Percentiles rank a stretch among this genome's conserved stretches.
Evolutionary conservation across 2,888 invertebrate genomes (phyloP).

Genomic region (Drosophila atripex): DNA sequence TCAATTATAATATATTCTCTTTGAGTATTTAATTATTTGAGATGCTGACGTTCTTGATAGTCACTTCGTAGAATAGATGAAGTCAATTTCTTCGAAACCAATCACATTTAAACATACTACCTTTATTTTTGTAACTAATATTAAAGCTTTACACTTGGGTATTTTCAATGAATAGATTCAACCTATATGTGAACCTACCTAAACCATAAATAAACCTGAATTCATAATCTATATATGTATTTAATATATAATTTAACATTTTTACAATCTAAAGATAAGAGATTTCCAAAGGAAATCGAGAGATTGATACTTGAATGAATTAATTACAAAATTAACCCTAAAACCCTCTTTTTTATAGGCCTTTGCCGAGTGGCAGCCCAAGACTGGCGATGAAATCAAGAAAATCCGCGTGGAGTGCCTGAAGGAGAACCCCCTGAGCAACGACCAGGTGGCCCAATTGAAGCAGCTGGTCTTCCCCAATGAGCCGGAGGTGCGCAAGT

Average conservation of each 20-base stretch:
- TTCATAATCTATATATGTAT: too few relatives aligned
- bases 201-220: too few relatives aligned
- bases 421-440: conserved; percentile 63
- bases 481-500: conserved; percentile 76
- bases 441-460: conserved; percentile 65
- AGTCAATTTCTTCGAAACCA: background rate
- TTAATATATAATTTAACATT: too few relatives aligned
- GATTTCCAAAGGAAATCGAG: too few relatives aligned
- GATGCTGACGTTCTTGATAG: background rate
- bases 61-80: background rate
- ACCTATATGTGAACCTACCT: too few relatives aligned
- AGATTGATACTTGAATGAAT: background rate
- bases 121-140: too few relatives aligned
- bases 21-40: background rate
- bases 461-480: conserved; percentile 74
- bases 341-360: conserved; percentile 43
- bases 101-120: too few relatives aligned
- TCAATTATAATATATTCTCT: too few relatives aligned
- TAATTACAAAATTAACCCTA: background rate
- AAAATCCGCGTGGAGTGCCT: conserved; percentile 74
- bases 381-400: conserved; percentile 74
- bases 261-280: too few relatives aligned
- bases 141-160: too few relatives aligned
- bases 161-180: too few relatives aligned
- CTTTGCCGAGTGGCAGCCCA: conserved; percentile 72